Conservation (phyloP, 2,113 vertebrate genomes). For the Gambusia holbrooki region DNA sequence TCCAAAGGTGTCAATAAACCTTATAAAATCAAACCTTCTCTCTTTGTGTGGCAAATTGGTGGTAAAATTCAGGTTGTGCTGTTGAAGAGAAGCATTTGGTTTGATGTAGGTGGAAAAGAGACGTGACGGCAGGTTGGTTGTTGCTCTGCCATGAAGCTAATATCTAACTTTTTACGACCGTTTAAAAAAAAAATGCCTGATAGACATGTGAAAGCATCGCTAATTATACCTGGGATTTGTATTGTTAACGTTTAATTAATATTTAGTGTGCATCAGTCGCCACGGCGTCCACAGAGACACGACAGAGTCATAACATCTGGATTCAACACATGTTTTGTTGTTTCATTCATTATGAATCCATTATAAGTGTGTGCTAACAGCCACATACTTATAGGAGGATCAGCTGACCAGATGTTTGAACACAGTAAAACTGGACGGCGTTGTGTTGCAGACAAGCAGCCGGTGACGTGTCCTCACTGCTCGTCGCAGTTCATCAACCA, state of each 20-base stretch:
- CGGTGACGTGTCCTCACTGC: conserved; percentile 83
- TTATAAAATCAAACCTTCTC: background rate
- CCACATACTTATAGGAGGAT: background rate
- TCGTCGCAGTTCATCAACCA: conserved; percentile 85
- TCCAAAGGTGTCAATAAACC: background rate
- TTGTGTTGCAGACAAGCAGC: conserved; percentile 79
- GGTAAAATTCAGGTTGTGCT: background rate
- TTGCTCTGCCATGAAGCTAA: background rate
- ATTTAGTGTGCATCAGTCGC: conserved; percentile 13
- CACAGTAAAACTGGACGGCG: conserved; percentile 13
- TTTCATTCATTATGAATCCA: conserved; percentile 28
- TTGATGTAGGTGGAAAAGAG: background rate
- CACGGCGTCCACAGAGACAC: conserved; percentile 1
- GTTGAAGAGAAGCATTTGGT: background rate
- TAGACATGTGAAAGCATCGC: background rate
- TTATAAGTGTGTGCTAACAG: conserved; percentile 5
- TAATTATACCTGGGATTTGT: background rate
- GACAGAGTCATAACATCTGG: conserved; percentile 13
- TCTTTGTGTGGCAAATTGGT: background rate
- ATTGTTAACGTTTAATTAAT: background rate
- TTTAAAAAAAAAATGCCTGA: background rate
- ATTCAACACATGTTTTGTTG: conserved; percentile 20
- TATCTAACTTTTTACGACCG: background rate
- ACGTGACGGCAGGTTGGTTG: background rate
- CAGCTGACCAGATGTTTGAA: conserved; percentile 9